Base-by-base conservation (phyloP, 2,113 vertebrate genomes). In the Sorex fumeus region DNA sequence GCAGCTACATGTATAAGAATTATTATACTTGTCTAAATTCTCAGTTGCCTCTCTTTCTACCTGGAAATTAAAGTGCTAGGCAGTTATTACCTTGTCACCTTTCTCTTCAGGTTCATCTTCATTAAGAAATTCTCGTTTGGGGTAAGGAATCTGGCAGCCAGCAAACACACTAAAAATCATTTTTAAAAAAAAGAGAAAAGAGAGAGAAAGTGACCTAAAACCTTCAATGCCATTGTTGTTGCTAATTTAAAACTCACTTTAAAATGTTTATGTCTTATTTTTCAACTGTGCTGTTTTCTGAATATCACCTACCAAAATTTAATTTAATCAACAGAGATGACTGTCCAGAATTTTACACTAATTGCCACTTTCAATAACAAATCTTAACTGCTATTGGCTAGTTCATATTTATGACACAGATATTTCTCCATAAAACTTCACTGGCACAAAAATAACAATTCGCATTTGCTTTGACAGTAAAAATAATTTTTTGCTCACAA, bases 91-190 rank as follows among this genome's bases (percentile, higher is more conserved):
- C 99, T 99, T 99, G 95, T 99, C 99, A 10, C 98, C 98, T 96
- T 99, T 99, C 97, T 99, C 99, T 97, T 99, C 99, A 1, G 99
- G 99, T 94, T 99, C 99, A 84, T 99, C 99, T 97, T 99, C 99
- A 75, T 99, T 99, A 40, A 99, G 98, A 97, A 99, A 99, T 97
- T 99, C 99, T 96, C 99, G 98, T 97, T 99, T 99, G 8, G 99
- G 99, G 95, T 99, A 99, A 0, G 99, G 99, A 97, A 99, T 99
- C 98, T 99, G 99, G 97, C 99, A 99, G 76, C 99, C 99, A 94
- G 99, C 99, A 97, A 99, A 99, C 79, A 99, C 99, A 98, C 99
- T 99, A 78, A 57, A 98, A 97, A 84, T 91, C 32, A 97, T 8
- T 92, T 88, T 30, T 27, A 5, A n/a, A n/a, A 67, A 12, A 67